Percentiles rank a stretch among this genome's conserved stretches.
Conservation (phyloP, 2,888 invertebrate species). For the Caenorhabditis sinica region DNA sequence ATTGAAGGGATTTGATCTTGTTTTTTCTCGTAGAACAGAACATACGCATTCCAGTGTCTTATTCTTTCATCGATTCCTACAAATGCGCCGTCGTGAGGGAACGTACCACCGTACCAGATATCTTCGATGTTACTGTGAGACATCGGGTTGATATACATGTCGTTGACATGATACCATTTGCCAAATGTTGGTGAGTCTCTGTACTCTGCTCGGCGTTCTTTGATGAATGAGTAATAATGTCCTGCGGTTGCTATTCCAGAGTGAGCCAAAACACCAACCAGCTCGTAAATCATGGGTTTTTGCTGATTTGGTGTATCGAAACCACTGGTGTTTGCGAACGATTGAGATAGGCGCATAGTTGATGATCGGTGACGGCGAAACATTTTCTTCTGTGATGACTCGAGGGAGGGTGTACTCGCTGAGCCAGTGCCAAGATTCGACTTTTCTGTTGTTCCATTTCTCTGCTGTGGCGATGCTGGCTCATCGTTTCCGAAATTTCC, state of each 20-base stretch:
- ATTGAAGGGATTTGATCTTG: constrained; percentile 7
- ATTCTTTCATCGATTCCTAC: constrained; percentile 85
- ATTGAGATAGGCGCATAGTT: constrained; percentile 57
- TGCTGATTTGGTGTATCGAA: constrained; percentile 36
- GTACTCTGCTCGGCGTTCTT: constrained; percentile 81
- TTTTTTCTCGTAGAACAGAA: constrained; percentile 85
- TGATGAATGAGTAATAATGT: constrained; percentile 86
- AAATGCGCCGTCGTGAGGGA: constrained; percentile 49
- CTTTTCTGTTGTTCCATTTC: constrained; percentile 41
- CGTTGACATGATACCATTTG: constrained; percentile 67
- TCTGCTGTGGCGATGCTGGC: constrained; percentile 19
- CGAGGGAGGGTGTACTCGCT: constrained; percentile 50
- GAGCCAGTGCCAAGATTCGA: constrained; percentile 31
- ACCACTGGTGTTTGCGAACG: constrained; percentile 39
- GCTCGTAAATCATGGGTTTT: constrained; percentile 84
- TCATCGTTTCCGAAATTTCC: constrained; percentile 41
- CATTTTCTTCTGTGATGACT: constrained; percentile 59
- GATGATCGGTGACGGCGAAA: constrained; percentile 67
- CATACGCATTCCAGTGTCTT: constrained; percentile 86
- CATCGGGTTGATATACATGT: constrained; percentile 45
- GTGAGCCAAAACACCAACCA: constrained; percentile 86
- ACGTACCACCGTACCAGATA: constrained; percentile 65
- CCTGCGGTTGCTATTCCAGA: constrained; percentile 86
- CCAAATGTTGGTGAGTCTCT: constrained; percentile 55
- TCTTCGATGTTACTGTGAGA: constrained; percentile 42